Base-by-base conservation (phyloP, 2,797 vertebrate species). In the Erpetoichthys calabaricus region DNA sequence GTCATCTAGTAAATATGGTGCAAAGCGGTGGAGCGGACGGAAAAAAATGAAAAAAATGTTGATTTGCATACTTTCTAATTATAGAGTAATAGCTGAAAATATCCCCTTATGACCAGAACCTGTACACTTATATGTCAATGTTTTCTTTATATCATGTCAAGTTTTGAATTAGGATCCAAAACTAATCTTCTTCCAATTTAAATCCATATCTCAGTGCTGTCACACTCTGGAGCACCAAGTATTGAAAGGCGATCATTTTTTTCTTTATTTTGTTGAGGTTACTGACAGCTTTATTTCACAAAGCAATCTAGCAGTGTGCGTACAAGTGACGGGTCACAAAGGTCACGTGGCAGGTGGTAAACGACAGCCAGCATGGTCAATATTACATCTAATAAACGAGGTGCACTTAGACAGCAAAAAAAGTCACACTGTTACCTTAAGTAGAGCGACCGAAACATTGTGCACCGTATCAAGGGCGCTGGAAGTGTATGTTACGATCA, bases 221-320 rank as follows among this genome's bases (percentile, higher is more conserved):
- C 92, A 91, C 75, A 73, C 82, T 73, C 83, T 76, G 78, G 82
- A 83, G 81, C 82, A 78, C 82, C 84, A 78, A 83, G 85, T 84
- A 86, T 82, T 79, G 85, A 77, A 86, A 80, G 80, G 82, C 80
- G 81, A 85, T 79, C 88, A 86, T 92, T 93, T 94, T 95, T 25
- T 25, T 25, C 25, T 25, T 97, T 94, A 97, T 94, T 89, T 88
- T 86, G 85, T 86, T 86, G 80, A 85, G 87, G 87, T 87, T 89
- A 90, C 87, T 90, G 94, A 97, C 95, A 97, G 94, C 89, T 98
- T 98, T 98, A 98, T 98, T 94, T 94, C 91, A 91, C 86, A 88
- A 94, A 97, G 92, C 94, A 98, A 98, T 98, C 92, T 92, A 89
- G 88, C 78, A 85, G 85, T 87, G 86, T 86, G 86, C 88, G 87